Evolutionary conservation across 2,888 invertebrate species (phyloP), one percentile per base, ranked within the genome.

Genomic region (Aphrophora alni): DNA sequence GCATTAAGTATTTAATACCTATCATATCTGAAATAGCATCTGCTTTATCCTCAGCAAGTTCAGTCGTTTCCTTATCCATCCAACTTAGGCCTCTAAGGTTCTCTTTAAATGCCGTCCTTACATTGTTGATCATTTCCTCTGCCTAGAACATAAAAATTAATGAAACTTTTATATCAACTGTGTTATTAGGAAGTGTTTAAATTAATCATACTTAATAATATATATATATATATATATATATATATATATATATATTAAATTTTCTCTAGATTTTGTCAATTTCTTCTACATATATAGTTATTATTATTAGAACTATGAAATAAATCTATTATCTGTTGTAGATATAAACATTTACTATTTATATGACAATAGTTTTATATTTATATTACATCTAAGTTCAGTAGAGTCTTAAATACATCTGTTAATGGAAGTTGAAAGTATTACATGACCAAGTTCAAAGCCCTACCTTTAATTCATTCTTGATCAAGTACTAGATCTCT

Each of bases 1-100:
- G n/a, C n/a, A n/a, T n/a, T n/a, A n/a, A n/a, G n/a, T n/a, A n/a
- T n/a, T n/a, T 24, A 71, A 87, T 87, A 93, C 94, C 98, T 85
- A 99, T 98, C 96, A 98, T 97, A 87, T 98, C 97, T 21, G 96
- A 95, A 81, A 98, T 98, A 1, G 97, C 95, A 87, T 97, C 95
- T 0, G 98, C 98, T 88, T 99, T 99, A 3, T 94, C 93, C 84
- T 95, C 93, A 0, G 98, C 98, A 0, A 95, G 92, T 44, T 91
- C 89, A 78, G 95, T 92, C 0, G 99, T 99, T 86, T 96, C 94
- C 4, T 91, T 89, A 87, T 99, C 98, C 98, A 99, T 99, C 99
- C 99, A 99, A 72, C 93, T 92, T 79, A 98, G 89, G 84, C 95
- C 94, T 84, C 93, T 92, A 8, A 99, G 90, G 87, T 98, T 96